phyloP scores from a whole-genome alignment of 2,797 vertebrate genomes.

The Leucoraja ocellata region DNA sequence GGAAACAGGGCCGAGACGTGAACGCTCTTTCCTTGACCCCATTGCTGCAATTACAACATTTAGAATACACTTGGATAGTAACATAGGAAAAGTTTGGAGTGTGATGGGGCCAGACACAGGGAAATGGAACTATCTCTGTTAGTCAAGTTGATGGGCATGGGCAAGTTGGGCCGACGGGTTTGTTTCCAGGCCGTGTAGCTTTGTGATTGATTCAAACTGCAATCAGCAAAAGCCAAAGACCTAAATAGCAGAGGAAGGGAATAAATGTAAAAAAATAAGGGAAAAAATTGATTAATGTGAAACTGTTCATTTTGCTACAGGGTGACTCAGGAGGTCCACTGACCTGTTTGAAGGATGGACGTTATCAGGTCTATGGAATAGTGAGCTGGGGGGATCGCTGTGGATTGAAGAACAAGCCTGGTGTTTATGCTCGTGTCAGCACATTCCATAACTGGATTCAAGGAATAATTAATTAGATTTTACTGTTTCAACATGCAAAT shows the following conservation, averaged over 20 bases:
- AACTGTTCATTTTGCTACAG: conserved; percentile 52
- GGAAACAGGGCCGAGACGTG: too few species aligned
- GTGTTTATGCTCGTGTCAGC: conserved; percentile 76
- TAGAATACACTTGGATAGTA: too few species aligned
- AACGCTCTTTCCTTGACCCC: too few species aligned
- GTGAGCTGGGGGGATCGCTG: conserved; percentile 91
- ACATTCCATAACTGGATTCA: conserved; percentile 74
- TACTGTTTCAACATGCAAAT: background rate
- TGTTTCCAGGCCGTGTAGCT: too few species aligned
- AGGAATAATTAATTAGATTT: background rate
- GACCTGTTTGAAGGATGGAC: conserved; percentile 60
- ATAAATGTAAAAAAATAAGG: background rate
- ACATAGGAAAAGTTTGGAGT: too few species aligned
- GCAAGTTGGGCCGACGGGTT: too few species aligned
- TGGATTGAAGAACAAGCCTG: conserved; percentile 74
- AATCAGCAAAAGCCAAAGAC: background rate
- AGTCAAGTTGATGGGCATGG: too few species aligned
- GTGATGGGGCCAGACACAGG: too few species aligned
- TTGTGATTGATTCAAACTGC: too few species aligned
- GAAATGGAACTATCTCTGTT: too few species aligned
- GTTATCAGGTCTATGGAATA: conserved; percentile 68
- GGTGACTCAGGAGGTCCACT: conserved; percentile 91
- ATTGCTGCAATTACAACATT: too few species aligned
- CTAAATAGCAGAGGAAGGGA: background rate
- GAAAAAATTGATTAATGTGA: background rate